Base-by-base conservation (phyloP, 2,113 vertebrate genomes). In the Macquaria ambigua region DNA sequence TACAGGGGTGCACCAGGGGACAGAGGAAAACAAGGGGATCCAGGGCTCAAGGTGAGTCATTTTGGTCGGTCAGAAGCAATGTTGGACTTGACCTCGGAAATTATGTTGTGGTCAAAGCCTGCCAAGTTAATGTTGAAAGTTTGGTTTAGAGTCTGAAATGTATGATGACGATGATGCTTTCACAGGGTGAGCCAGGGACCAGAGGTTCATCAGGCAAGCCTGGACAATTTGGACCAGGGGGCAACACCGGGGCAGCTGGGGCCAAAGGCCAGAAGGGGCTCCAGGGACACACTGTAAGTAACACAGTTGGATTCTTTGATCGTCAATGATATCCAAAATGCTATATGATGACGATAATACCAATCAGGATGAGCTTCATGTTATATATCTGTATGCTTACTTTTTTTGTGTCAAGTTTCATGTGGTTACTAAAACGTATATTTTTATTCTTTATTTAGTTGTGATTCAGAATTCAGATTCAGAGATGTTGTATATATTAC, bases 191-290 rank as follows among this genome's bases (percentile, higher is more conserved):
- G 3, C 8, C 63, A 15, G 96, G 96, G 50, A 12, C 58, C 61
- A 91, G 88, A 64, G 95, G 86, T 70, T 53, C 46, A 5, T 77
- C 90, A 6, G 96, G 96, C 2, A 53, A n/a, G 2, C 56, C 52
- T 25, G 96, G 96, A 39, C 87, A 20, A 0, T 95, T 96, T 1
- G 96, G 96, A 68, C 82, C 81, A 11, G 94, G 91, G 8, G 96
- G 96, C 4, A 61, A 86, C 39, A 93, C 92, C 0, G 96, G 96
- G 43, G 6, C 79, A 58, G 28, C 76, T 28, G 94, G 93, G 46
- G 55, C 48, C 31, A 95, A 93, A 73, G 96, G 95, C 48, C 87
- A 90, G 23, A 94, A 81, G 52, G 96, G 96, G 5, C 63, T 80
- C 34, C 77, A 0, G 1, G 96, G 96, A 41, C 84, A 90, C 4